Evolutionary conservation across 2,888 invertebrate species (phyloP), one percentile per base, ranked within the genome.

Genomic region (Flexamia atlantica): DNA sequence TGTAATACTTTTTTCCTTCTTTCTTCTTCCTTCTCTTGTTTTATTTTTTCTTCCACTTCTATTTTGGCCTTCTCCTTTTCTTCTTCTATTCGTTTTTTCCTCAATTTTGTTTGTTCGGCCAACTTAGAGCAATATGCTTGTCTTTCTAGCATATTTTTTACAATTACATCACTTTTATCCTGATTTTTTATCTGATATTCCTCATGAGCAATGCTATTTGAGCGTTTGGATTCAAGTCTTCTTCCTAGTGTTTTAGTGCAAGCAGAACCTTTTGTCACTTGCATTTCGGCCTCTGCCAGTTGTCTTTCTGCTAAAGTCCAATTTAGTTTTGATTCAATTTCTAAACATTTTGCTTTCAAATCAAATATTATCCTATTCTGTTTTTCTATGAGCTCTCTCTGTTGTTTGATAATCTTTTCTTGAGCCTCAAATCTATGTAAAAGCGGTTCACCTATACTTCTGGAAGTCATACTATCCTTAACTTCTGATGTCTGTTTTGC

Each of bases 351-450:
- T 4, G 74, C 46, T 76, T 76, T 23, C 20, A 76, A 46, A 46
- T 76, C 74, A 76, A 76, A 46, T 20, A 76, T 76, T 5, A 28
- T 50, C n/a, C 40, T 7, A n/a, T 28, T 76, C 46, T 76, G 74
- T 28, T 76, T 76, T 40, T 76, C 74, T 50, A 76, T 76, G 1
- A 76, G 20, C 9, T 36, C 74, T 40, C 36, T 76, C 36, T 76
- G 74, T 28, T 76, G 42, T n/a, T 46, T 46, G 36, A 76, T 76
- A 50, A 76, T 76, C 46, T 76, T 76, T 76, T 76, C 46, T 46
- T 76, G 74, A 28, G 74, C 74, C n/a, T 40, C 46, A 46, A 46
- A 76, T 17, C 74, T 20, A 28, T 76, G 28, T 25, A 40, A 5
- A 25, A 76, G 14, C 28, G 70, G 70, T 30, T 70, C 70, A 5